Conservation (phyloP, 2,113 vertebrate species). For the Eira barbara region DNA sequence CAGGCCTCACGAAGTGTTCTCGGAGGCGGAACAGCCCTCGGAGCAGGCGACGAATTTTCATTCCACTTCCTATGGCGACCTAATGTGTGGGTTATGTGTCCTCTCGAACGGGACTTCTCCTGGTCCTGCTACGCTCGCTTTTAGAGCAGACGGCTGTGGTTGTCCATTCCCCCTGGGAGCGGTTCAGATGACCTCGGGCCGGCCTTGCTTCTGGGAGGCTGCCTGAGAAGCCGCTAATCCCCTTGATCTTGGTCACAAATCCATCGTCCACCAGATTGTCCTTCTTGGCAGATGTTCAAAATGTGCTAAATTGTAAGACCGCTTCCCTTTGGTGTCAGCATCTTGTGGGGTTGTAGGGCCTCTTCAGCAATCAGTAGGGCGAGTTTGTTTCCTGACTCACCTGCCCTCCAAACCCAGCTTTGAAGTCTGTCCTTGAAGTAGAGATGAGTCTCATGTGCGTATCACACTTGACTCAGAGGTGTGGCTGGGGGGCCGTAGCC, state of each 20-base stretch:
- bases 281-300: background rate
- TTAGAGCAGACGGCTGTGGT: too few relatives aligned
- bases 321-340: background rate
- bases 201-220: background rate
- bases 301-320: background rate
- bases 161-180: too few relatives aligned
- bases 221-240: conserved; percentile 36
- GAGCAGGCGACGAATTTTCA: accelerated
- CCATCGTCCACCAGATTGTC: background rate
- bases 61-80: accelerated
- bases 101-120: background rate
- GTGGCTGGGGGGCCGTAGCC: background rate
- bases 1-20: background rate
- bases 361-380: background rate
- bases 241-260: background rate
- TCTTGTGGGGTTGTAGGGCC: background rate
- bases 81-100: accelerated
- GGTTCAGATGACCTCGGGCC: accelerated
- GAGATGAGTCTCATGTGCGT: background rate
- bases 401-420: background rate
- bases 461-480: accelerated
- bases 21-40: too few relatives aligned
- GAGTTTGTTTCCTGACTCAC: background rate
- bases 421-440: background rate
- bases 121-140: accelerated